A percentile compares a stretch with the other conserved stretches of the same genome.
Evolutionary conservation across 2,113 vertebrate genomes (phyloP).

Genomic region (Peucedramus taeniatus): DNA sequence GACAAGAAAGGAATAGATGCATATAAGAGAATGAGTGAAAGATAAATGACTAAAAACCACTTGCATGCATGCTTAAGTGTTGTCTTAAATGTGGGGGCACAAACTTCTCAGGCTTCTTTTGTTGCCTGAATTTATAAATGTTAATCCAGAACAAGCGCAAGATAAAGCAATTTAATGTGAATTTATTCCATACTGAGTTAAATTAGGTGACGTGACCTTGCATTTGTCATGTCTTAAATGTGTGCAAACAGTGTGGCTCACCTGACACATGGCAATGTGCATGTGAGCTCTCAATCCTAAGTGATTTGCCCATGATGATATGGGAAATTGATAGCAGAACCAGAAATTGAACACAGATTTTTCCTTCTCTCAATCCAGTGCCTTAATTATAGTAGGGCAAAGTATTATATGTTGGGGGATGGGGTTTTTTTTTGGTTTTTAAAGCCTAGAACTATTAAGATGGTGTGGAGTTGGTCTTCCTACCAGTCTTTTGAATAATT

Average conservation of each 20-base stretch:
- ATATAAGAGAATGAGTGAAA: neutral
- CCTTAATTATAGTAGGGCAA: slow-evolving; percentile 55
- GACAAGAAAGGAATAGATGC: neutral
- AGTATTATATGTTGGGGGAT: slow-evolving; percentile 1
- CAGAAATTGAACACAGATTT: slow-evolving; percentile 61
- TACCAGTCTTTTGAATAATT: slow-evolving; percentile 25
- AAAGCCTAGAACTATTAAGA: slow-evolving; percentile 23
- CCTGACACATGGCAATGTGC: neutral
- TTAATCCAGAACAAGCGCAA: neutral
- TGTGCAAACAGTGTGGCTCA: neutral
- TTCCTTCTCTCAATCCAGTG: slow-evolving; percentile 67
- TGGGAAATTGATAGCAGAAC: slow-evolving; percentile 56
- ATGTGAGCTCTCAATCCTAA: neutral
- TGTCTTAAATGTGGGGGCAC: neutral
- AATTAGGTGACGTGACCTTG: neutral
- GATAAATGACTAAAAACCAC: neutral
- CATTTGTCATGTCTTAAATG: neutral
- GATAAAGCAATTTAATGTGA: neutral
- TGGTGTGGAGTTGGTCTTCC: slow-evolving; percentile 50
- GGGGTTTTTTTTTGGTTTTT: neutral
- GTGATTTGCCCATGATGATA: neutral
- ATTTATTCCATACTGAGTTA: neutral
- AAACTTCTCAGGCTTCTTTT: neutral
- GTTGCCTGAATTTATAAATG: neutral
- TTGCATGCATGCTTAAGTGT: neutral